phyloP scores from a whole-genome alignment of 64 coral and sea anemone species.

The Hydrozoanthus tunicans region DNA sequence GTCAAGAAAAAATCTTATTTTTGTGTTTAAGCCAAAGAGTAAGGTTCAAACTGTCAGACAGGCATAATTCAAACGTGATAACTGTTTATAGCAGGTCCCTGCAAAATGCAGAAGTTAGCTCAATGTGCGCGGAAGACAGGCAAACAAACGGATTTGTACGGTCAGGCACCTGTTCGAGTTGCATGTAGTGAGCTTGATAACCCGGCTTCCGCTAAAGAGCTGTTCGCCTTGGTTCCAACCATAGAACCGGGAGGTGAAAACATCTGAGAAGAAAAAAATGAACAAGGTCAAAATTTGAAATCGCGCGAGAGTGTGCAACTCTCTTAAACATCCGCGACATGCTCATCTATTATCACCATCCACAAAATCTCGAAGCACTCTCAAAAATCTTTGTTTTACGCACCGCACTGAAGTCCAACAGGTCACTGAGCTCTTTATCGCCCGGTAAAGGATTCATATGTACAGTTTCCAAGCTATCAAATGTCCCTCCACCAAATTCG shows the following conservation, averaged over 20 bases:
- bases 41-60: constrained; percentile 13
- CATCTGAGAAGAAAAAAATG: constrained; percentile 57
- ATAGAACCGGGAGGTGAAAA: constrained; percentile 64
- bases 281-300: constrained; percentile 53
- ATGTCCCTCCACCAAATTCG: constrained; percentile 51
- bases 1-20: constrained; percentile 51
- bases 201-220: constrained; percentile 61
- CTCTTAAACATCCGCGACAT: constrained; percentile 32
- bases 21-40: constrained; percentile 56
- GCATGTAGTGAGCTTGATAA: constrained; percentile 65
- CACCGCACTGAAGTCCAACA: constrained; percentile 63
- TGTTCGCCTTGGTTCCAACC: constrained; percentile 63
- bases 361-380: constrained; percentile 42
- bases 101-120: constrained; percentile 68
- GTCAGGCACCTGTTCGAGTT: constrained; percentile 58
- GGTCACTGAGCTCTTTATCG: constrained; percentile 61
- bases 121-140: constrained; percentile 63
- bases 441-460: constrained; percentile 68
- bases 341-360: constrained; percentile 56
- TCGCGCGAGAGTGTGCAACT: constrained; percentile 53
- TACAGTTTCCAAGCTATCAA: constrained; percentile 59
- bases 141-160: constrained; percentile 66
- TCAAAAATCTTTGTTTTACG: constrained; percentile 65
- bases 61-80: constrained; percentile 39
- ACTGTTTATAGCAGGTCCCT: constrained; percentile 52